Conservation (phyloP, 2,113 vertebrate genomes). For the Prionailurus bengalensis region DNA sequence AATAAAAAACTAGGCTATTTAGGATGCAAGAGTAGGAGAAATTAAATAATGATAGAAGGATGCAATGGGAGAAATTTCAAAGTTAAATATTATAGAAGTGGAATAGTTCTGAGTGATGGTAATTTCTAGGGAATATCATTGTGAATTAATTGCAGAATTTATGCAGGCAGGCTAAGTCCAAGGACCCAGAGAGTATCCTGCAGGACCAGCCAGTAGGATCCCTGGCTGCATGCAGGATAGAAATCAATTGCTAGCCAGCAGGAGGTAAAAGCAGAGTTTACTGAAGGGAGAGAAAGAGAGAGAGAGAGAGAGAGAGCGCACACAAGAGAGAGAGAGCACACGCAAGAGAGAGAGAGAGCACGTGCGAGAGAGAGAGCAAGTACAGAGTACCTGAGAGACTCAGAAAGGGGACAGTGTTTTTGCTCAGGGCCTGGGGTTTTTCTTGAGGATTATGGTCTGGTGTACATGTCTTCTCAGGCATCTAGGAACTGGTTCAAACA, state of each 20-base stretch:
- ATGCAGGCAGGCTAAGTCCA: background rate
- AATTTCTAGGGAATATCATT: slow-evolving; percentile 29
- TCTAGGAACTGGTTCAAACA: background rate
- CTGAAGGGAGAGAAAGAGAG: background rate
- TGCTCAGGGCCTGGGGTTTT: background rate
- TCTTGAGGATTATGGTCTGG: background rate
- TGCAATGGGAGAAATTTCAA: background rate
- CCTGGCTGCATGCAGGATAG: background rate
- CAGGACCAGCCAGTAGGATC: background rate
- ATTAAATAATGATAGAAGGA: background rate
- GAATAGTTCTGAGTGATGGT: background rate
- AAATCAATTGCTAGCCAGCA: background rate
- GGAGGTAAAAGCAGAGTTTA: background rate
- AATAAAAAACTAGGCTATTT: background rate
- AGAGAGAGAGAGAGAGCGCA: too few species aligned
- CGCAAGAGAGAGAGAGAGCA: background rate
- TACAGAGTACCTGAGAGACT: background rate
- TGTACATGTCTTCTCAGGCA: background rate
- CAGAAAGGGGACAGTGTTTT: background rate
- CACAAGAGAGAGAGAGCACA: background rate
- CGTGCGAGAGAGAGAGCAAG: background rate
- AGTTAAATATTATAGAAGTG: background rate
- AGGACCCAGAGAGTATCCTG: background rate
- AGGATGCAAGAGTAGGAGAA: background rate
- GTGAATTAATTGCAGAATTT: background rate